Conservation (phyloP, 2,888 invertebrate species). For the Epirrhoe alternata region DNA sequence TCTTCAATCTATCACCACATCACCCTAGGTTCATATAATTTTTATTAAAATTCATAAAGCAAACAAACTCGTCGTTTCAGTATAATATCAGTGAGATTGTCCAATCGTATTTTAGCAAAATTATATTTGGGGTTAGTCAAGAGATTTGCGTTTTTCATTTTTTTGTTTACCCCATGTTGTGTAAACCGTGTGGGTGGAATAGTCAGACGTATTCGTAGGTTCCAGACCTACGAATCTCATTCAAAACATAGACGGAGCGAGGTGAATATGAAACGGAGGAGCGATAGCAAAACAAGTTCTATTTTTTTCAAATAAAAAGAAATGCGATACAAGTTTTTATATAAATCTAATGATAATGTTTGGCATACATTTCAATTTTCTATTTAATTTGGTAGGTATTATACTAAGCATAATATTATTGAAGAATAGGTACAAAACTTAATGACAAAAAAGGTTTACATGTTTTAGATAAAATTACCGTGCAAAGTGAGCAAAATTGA, state of each 20-base stretch:
- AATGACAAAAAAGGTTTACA: no score
- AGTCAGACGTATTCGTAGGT: constrained; percentile 57
- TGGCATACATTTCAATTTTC: no score
- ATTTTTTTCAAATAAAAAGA: background rate
- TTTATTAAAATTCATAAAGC: background rate
- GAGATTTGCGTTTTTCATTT: constrained; percentile 31
- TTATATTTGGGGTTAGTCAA: constrained; percentile 21
- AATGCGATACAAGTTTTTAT: background rate
- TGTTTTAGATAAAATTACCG: no score
- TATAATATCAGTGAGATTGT: constrained; percentile 14
- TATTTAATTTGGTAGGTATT: no score
- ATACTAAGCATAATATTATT: no score
- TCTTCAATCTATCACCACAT: no score
- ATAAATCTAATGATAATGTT: no score
- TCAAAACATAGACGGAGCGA: constrained; percentile 71
- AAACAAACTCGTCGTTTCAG: background rate
- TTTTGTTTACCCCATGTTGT: constrained; percentile 41
- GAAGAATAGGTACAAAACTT: no score
- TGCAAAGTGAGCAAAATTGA: no score
- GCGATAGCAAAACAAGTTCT: constrained; percentile 59
- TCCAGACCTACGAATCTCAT: constrained; percentile 74
- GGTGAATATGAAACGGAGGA: constrained; percentile 73
- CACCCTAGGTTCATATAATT: no score
- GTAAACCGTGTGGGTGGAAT: constrained; percentile 59
- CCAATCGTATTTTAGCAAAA: constrained; percentile 23